These are phyloP conservation scores for Strigamia transsilvanica DNA, from an alignment of 2,888 invertebrate genomes.

Conservation along the genomic window DNA sequence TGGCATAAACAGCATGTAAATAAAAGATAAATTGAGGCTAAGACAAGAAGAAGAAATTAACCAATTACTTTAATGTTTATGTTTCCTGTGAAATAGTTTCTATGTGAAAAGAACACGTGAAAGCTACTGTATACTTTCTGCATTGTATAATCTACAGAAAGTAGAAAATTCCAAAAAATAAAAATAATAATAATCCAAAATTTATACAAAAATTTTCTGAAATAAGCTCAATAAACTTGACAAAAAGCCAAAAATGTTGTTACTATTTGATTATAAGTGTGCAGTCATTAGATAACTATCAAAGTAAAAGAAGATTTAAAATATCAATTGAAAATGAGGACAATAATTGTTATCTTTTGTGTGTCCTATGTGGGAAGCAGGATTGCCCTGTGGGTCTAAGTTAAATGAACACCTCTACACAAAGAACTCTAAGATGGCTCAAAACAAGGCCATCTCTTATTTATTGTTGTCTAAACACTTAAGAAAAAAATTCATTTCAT, in stretches of 20 bases:
- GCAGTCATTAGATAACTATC: not conserved
- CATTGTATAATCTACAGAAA: too few species aligned
- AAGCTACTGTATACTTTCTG: not conserved
- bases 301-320: not conserved
- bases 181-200: too few species aligned
- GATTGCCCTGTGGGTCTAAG: not conserved
- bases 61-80: not conserved
- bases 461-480: not conserved
- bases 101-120: not conserved
- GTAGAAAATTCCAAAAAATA: too few species aligned
- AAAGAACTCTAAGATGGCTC: not conserved
- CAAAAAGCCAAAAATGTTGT: too few species aligned
- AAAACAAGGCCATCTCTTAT: conserved; percentile 13
- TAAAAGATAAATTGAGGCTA: not conserved
- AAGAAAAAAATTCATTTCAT: not conserved
- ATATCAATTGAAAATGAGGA: conserved; percentile 25
- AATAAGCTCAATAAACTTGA: too few species aligned
- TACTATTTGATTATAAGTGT: too few species aligned
- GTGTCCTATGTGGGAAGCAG: conserved; percentile 1
- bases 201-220: too few species aligned
- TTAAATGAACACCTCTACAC: conserved; percentile 6
- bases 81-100: not conserved
- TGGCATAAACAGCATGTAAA: not conserved
- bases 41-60: not conserved
- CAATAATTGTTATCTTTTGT: conserved; percentile 25